Conservation (phyloP, 2,888 invertebrate genomes). For the Stenichneumon culpator region DNA sequence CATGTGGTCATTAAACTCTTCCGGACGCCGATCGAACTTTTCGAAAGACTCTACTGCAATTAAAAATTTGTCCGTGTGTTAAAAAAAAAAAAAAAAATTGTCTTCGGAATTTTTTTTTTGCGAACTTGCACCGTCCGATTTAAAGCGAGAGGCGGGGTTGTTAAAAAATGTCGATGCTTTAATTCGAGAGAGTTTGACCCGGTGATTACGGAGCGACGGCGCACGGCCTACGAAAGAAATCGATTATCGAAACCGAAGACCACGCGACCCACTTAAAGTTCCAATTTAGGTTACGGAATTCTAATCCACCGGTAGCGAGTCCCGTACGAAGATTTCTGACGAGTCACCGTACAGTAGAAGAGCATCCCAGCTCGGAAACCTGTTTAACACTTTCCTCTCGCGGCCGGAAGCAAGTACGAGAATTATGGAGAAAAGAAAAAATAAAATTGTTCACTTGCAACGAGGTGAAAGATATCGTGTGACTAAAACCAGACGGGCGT, state of each 20-base stretch:
- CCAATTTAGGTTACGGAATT: constrained; percentile 49
- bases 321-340: constrained; percentile 4
- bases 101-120: no score
- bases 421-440: background rate
- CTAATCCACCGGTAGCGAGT: constrained; percentile 27
- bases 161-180: background rate
- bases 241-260: constrained; percentile 61
- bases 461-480: background rate
- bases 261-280: constrained; percentile 39
- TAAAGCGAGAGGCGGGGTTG: background rate
- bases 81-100: background rate
- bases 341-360: background rate
- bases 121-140: constrained; percentile 43
- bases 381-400: background rate
- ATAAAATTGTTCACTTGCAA: background rate
- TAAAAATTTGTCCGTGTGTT: background rate
- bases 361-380: background rate
- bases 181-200: background rate
- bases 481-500: background rate
- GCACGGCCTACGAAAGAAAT: constrained; percentile 53
- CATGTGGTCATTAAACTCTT: constrained; percentile 20
- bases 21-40: background rate
- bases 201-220: background rate
- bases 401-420: background rate
- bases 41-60: background rate